Evolutionary conservation across 2,888 invertebrate genomes (phyloP), one percentile per base, ranked within the genome.

Genomic region (Caenorhabditis zanzibari): DNA sequence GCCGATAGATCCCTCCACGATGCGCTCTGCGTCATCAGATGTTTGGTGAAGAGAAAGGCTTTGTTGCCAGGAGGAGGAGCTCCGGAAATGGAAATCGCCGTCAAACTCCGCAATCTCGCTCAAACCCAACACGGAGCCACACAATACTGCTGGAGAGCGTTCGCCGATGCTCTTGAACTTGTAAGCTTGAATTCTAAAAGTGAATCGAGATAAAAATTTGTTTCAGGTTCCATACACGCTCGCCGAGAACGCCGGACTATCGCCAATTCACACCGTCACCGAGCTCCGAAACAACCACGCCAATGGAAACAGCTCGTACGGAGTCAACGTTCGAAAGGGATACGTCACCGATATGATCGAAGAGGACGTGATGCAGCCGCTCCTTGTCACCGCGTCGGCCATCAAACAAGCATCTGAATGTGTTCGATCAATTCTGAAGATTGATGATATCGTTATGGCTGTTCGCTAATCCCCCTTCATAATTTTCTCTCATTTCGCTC

Each of bases 301-400:
- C 7, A 94, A 95, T 88, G 96, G 96, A 44, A 96, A 96, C 91
- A 95, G 94, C 84, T 95, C 95, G 87, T 95, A 96, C 61, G 98
- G 98, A 72, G 97, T 99, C 88, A 98, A 98, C 94, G 98, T 98
- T 81, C 95, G 98, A 86, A 94, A 94, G 94, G 98, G 98, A 72
- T 95, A 96, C 87, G 97, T 99, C 90, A 97, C 98, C 1, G 96
- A 98, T 93, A 99, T 99, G 93, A 94, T 96, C 81, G 96, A 96
- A 88, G 98, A 99, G 94, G 96, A 97, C 94, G 98, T 99, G 80
- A 95, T 99, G 81, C 99, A 99, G 93, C 99, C 99, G 59, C 94
- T 99, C 89, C 95, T 98, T 92, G 99, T 99, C 71, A 96, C 97
- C 77, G 95, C 95, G 68, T 97, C 96, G 89, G 97, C 97, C 64